phyloP scores from a whole-genome alignment of 1,140 invertebrate genomes.

The Habropoda laboriosa region DNA sequence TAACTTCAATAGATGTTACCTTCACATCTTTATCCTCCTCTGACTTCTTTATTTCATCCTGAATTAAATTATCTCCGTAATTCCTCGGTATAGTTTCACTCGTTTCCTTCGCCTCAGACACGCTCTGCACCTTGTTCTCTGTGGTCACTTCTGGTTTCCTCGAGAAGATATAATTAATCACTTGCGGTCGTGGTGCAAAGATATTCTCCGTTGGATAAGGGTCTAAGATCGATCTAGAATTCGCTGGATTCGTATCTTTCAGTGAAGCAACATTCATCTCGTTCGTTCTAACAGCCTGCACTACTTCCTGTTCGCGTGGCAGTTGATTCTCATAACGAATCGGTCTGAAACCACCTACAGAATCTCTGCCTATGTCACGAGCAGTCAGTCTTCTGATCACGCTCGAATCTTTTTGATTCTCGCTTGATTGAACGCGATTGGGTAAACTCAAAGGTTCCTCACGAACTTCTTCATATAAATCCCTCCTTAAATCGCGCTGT shows the following conservation, averaged over 20 bases:
- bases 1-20: slow-evolving; percentile 70
- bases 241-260: neutral
- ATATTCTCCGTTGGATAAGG: slow-evolving; percentile 61
- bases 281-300: neutral
- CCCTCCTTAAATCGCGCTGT: neutral
- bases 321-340: slow-evolving; percentile 5
- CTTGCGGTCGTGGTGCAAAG: slow-evolving; percentile 68
- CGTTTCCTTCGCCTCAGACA: slow-evolving; percentile 16
- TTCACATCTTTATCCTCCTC: slow-evolving; percentile 28
- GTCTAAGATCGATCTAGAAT: neutral
- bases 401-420: neutral
- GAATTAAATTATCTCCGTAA: slow-evolving; percentile 59
- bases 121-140: neutral
- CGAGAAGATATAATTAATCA: slow-evolving; percentile 70
- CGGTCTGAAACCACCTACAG: neutral
- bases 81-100: slow-evolving; percentile 17
- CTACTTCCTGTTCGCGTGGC: neutral
- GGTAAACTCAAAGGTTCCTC: neutral
- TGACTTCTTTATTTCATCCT: slow-evolving; percentile 38
- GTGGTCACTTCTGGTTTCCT: neutral
- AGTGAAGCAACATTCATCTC: neutral
- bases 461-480: slow-evolving; percentile 13
- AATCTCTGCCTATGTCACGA: neutral
- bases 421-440: neutral
- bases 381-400: neutral